Conservation (phyloP, 2,888 invertebrate genomes). For the Latrodectus hesperus region DNA sequence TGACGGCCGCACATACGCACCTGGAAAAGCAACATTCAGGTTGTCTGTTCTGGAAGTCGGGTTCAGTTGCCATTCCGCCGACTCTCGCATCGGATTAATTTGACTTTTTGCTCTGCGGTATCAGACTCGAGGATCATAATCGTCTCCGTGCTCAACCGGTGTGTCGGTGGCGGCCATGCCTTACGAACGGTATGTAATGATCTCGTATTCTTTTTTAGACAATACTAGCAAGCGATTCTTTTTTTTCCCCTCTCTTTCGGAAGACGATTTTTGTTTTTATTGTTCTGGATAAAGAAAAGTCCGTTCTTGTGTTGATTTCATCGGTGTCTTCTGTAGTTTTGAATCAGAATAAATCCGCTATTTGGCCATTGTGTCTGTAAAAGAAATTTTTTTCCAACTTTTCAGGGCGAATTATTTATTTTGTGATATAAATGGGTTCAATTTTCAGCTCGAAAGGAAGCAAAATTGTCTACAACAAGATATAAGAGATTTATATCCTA, state of each 20-base stretch:
- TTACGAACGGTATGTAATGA: constrained; percentile 50
- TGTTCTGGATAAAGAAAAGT: background rate
- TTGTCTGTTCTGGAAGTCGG: constrained; percentile 36
- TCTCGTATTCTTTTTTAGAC: background rate
- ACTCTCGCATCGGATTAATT: constrained; percentile 17
- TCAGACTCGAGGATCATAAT: constrained; percentile 9
- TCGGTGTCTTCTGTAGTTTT: background rate
- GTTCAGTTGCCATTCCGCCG: constrained; percentile 35
- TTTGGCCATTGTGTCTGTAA: background rate
- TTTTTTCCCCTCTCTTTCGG: background rate
- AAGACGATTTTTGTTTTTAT: background rate
- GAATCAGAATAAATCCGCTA: background rate
- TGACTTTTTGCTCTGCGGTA: background rate
- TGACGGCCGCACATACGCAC: constrained; percentile 39
- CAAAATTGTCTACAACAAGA: too few relatives aligned
- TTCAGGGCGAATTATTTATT: too few relatives aligned
- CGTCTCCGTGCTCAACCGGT: constrained; percentile 5
- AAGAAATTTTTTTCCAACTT: too few relatives aligned
- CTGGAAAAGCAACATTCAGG: constrained; percentile 51
- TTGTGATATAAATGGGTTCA: too few relatives aligned
- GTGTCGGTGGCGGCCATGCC: constrained; percentile 33
- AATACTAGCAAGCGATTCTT: background rate
- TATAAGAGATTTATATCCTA: too few relatives aligned
- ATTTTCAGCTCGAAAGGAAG: too few relatives aligned
- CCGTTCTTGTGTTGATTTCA: background rate